Evolutionary conservation across 2,888 invertebrate genomes (phyloP).

Genomic region (Heteromurus nitidus): DNA sequence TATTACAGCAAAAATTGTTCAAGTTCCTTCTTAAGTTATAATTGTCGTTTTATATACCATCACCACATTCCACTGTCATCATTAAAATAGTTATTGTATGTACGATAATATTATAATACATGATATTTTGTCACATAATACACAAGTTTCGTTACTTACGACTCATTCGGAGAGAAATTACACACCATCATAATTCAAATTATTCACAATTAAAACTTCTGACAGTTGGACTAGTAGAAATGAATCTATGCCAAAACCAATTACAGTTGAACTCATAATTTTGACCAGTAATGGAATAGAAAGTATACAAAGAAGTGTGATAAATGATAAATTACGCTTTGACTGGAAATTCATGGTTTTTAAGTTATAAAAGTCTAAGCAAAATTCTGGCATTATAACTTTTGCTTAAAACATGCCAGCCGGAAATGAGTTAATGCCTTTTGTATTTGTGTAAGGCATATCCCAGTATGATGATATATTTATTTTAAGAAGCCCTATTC

Average conservation of each 20-base stretch:
- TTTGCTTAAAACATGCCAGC: slow-evolving; percentile 28
- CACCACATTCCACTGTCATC: no score
- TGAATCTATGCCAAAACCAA: not conserved
- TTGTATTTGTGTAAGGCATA: slow-evolving; percentile 20
- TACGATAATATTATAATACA: no score
- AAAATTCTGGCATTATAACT: no score
- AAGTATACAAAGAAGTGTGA: not conserved
- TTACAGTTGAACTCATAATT: not conserved
- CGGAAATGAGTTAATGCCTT: slow-evolving; percentile 39
- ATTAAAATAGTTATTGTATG: no score
- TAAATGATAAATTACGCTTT: not conserved
- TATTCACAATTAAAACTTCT: slow-evolving; percentile 59
- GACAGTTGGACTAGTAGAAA: slow-evolving; percentile 27
- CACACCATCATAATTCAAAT: slow-evolving; percentile 45
- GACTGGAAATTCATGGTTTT: not conserved
- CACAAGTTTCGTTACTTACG: no score
- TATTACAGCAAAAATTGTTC: not conserved
- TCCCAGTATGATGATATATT: slow-evolving; percentile 44
- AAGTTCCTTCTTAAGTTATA: no score
- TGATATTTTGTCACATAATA: no score
- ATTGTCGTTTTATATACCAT: no score
- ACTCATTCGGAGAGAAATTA: no score
- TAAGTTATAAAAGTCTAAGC: not conserved
- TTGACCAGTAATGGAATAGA: not conserved
- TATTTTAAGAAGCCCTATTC: slow-evolving; percentile 39